Evolutionary conservation across 2,113 vertebrate species (phyloP), one percentile per base, ranked within the genome.

Genomic region (Aptenodytes forsteri): DNA sequence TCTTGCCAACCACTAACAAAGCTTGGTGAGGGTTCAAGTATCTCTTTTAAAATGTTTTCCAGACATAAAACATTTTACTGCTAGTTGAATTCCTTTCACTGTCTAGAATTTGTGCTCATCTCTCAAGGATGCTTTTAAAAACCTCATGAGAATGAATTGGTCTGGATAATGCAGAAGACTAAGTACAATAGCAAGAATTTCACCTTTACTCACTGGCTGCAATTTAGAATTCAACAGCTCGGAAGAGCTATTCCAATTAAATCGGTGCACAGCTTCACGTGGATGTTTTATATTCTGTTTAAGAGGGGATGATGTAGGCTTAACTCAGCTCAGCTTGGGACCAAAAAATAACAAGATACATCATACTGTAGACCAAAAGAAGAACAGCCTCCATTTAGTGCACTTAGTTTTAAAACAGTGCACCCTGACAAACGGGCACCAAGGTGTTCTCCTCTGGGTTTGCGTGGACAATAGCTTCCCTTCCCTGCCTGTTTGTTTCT

Each of bases 121-220:
- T 85, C 89, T 87, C 81, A 70, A 77, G 77, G 66, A 81, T 85
- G 47, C 75, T 76, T 94, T 82, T 47, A 64, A 56, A 84, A 90
- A 46, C 36, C 66, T 80, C 36, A 5, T 6, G 46, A 85, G 70
- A 64, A 92, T 5, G 58, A 80, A 54, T 3, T 52, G 80, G 49
- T 79, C 55, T 44, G 71, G 91, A 22, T 58, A 65, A 40, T 12
- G 52, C 54, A 83, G 93, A 26, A 42, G 22, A 72, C 66, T 26
- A 49, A 70, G 82, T 6, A 80, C 66, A 80, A 40, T 23, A 64
- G 65, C 23, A 89, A 70, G 76, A 75, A 59, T 76, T 47, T 90
- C 62, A 87, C 93, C 73, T 88, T 86, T 73, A 78, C 72, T 40
- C 61, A 26, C 75, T 2, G 12, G 66, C 75, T 90, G 49, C 66